phyloP scores from a whole-genome alignment of 2,113 vertebrate species.

The Cynopterus brachyotis region DNA sequence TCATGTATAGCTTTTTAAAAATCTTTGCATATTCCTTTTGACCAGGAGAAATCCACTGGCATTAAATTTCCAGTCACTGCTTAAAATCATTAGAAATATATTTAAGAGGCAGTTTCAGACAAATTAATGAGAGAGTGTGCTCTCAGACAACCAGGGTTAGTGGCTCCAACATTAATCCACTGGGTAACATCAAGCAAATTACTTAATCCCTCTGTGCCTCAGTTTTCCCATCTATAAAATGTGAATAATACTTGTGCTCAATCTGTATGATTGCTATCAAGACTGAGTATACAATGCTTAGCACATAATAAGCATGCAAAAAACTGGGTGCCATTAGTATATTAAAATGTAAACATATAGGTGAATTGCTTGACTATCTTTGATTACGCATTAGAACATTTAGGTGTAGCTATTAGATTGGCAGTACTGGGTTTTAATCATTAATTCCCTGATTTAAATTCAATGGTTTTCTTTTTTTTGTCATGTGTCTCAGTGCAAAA shows the following conservation, averaged over 20 bases:
- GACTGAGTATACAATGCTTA: neutral
- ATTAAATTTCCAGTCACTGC: neutral
- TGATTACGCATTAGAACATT: neutral
- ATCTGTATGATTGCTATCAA: neutral
- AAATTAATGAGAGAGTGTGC: neutral
- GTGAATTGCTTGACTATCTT: neutral
- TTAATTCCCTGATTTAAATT: neutral
- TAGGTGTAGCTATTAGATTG: accelerated
- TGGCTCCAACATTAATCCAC: neutral
- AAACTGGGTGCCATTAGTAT: neutral
- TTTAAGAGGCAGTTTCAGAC: neutral
- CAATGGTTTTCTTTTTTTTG: neutral
- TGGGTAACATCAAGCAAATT: neutral
- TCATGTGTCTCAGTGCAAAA: neutral
- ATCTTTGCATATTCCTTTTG: neutral
- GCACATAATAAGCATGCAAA: neutral
- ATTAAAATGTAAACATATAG: neutral
- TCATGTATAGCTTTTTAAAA: neutral
- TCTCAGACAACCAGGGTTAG: neutral
- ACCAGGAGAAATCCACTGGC: neutral
- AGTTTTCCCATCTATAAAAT: neutral
- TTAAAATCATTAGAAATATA: neutral
- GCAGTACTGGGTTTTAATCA: neutral
- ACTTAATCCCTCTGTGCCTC: neutral
- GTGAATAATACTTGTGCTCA: neutral